phyloP scores from a whole-genome alignment of 2,888 invertebrate species.

The Limnephilus auricula region DNA sequence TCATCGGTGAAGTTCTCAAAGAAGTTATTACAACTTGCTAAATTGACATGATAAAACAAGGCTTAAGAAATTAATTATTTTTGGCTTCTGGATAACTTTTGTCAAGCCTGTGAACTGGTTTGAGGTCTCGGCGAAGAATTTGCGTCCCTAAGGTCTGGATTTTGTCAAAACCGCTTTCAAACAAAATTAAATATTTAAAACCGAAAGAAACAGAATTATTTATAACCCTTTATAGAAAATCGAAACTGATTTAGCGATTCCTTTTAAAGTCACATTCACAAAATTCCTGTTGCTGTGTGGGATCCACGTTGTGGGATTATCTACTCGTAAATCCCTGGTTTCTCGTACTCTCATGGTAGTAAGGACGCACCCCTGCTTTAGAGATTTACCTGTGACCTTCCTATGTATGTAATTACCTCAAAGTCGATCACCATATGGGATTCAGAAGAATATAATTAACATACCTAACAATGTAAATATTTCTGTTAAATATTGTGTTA shows the following conservation, averaged over 20 bases:
- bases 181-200: not conserved
- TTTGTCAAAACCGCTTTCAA: not conserved
- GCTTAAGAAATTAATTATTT: not conserved
- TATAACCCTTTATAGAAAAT: not conserved
- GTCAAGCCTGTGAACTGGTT: not conserved
- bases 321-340: not conserved
- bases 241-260: not conserved
- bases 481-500: too few relatives aligned
- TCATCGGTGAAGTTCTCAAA: not conserved
- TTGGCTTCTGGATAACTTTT: not conserved
- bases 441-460: not conserved
- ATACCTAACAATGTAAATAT: too few relatives aligned
- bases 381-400: not conserved
- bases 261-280: not conserved
- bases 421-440: not conserved
- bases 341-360: not conserved
- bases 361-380: not conserved
- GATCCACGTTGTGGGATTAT: not conserved
- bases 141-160: not conserved
- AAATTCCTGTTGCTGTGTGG: not conserved
- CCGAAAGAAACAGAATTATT: not conserved
- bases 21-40: not conserved
- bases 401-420: not conserved
- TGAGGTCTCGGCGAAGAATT: not conserved
- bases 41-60: not conserved